phyloP scores from a whole-genome alignment of 2,113 vertebrate species.

The Mus spicilegus region DNA sequence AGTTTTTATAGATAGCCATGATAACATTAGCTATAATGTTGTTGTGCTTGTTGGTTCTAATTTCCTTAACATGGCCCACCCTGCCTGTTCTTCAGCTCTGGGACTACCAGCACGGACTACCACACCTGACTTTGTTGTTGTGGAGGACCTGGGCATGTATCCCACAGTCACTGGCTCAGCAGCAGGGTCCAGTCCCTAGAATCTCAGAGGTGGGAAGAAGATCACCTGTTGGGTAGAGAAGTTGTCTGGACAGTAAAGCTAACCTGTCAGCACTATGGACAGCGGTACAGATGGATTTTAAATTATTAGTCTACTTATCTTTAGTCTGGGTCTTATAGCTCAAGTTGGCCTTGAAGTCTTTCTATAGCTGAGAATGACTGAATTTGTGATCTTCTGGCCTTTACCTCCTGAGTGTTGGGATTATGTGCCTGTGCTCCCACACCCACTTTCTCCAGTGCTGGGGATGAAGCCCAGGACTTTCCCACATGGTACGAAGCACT shows the following conservation, averaged over 20 bases:
- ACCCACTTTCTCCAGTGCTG: neutral
- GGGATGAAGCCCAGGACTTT: neutral
- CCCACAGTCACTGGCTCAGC: neutral
- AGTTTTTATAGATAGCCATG: neutral
- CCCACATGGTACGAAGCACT: neutral
- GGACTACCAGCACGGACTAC: neutral
- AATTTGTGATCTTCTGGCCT: neutral
- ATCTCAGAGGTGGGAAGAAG: neutral
- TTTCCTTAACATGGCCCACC: neutral
- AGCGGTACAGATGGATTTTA: neutral
- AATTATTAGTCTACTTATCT: neutral
- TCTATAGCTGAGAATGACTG: neutral
- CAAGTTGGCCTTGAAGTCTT: neutral
- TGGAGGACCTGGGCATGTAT: neutral
- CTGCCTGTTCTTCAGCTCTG: neutral
- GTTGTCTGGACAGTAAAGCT: neutral
- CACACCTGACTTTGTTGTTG: neutral
- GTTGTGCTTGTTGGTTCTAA: neutral
- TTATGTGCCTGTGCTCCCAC: neutral
- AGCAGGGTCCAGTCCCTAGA: neutral
- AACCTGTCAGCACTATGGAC: neutral
- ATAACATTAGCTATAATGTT: neutral
- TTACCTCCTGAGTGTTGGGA: neutral
- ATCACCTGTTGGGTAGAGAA: neutral
- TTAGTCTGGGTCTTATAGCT: neutral